Evolutionary conservation across 2,113 vertebrate genomes (phyloP), one percentile per base, ranked within the genome.

Genomic region (Thomomys bottae): DNA sequence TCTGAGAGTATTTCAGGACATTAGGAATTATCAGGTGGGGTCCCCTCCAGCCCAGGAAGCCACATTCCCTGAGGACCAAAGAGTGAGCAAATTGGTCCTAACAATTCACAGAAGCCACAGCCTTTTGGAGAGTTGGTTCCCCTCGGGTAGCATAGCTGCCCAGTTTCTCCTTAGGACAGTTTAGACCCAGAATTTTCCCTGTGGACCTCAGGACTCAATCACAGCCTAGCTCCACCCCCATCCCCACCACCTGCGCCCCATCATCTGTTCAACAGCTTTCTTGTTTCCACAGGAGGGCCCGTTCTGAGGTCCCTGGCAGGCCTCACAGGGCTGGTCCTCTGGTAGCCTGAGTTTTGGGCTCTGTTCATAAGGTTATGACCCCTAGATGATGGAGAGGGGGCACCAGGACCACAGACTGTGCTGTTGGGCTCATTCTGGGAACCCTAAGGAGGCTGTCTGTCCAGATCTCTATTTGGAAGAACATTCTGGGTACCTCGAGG

Each of bases 221-320:
- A 17, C 2, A 4, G 63, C 36, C 49, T 2, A 4, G 63, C 36
- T 40, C 5, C 34, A 10, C 10, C 38, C 28, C 2, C 2, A 28
- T 2, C 1, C 4, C 38, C 8, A 14, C 30, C 23, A n/a, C n/a
- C n/a, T n/a, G n/a, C n/a, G n/a, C 1, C 4, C 38, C 8, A 14
- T 20, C 23, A 9, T 64, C 10, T 38, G 59, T 36, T 18, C 89
- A 21, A 23, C 28, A 21, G 45, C 72, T 54, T 26, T 34, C 21
- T 30, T 10, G n/a, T 45, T 86, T 63, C 71, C 42, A 24, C 36
- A 14, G 15, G 2, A 28, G n/a, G 75, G 36, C 38, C 36, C 21
- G n/a, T 34, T 78, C 66, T 70, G 24, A 73, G 61, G 63, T 57
- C 32, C 28, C 7, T 9, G 28, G 8, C 2, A 42, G 84, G 23